Base-by-base conservation (phyloP, 2,888 invertebrate species). In the Sialis fuliginosa region DNA sequence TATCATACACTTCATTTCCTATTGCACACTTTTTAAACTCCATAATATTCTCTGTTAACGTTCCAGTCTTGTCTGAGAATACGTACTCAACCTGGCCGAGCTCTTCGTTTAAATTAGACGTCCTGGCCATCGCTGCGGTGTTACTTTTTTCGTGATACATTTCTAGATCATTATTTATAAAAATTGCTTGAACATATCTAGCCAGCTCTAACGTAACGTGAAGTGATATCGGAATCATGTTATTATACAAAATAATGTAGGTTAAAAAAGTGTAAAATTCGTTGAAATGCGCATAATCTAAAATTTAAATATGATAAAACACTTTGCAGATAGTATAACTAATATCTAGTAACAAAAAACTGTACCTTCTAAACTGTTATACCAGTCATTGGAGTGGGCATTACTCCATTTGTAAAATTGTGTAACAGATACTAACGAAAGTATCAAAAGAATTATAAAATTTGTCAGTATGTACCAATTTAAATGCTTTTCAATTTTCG, bases 241-340 rank as follows among this genome's bases (percentile, higher is more conserved):
- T 99, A 74, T 97, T 97, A 76, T 93, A 99, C 56, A 99, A 75
- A 71, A 99, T 98, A 60, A 98, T 84, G 71, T 98, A 99, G n/a
- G 98, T 99, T 57, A 99, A 73, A 59, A 97, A 80, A 68, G 93
- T 97, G 70, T 87, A 93, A 22, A 22, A 22, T 22, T 22, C 22
- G 22, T 22, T 22, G 22, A 22, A 22, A 22, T 4, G 22, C 22
- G 22, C 2, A 22, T 22, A 22, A 22, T 22, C 22, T 22, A 22
- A 22, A 22, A 22, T 22, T 22, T 2, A 22, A 22, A 22, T 22
- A 22, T 2, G 22, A 4, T 22, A 22, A 22, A 22, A 22, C 22
- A 22, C 22, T 22, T 22, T 22, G 22, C 22, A 22, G 22, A 22
- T 4, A 22, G 22, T 22, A 22, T 22, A 22, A n/a, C n/a, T 22